Conservation (phyloP, 1,140 invertebrate species). For the Plutomurus gul region DNA sequence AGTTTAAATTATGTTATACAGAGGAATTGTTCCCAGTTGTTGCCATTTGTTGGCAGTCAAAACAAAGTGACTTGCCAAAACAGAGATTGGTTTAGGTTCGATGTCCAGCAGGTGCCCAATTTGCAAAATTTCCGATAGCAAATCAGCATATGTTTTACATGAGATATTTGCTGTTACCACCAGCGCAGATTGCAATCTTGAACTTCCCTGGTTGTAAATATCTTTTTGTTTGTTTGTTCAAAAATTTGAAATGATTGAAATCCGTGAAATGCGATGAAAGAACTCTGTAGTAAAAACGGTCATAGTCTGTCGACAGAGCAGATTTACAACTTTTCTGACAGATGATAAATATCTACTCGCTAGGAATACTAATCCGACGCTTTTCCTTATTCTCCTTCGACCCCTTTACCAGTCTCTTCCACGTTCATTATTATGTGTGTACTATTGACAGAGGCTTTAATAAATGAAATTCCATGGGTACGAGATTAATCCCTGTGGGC, state of each 20-base stretch:
- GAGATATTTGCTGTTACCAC: no score
- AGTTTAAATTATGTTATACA: constrained; percentile 4
- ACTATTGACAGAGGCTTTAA: no score
- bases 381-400: background rate
- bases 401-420: background rate
- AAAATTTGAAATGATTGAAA: constrained; percentile 38
- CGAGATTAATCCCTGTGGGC: no score
- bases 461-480: no score
- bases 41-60: constrained; percentile 38
- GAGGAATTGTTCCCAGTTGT: constrained; percentile 40
- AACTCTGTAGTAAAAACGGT: background rate
- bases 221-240: constrained; percentile 37
- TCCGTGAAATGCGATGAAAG: background rate
- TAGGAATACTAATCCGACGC: background rate
- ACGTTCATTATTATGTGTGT: background rate
- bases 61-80: constrained; percentile 39
- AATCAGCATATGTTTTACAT: background rate
- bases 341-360: background rate
- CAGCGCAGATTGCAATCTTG: constrained; percentile 4
- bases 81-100: constrained; percentile 25
- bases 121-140: background rate
- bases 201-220: constrained; percentile 17
- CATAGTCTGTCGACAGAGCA: background rate
- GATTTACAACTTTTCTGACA: background rate
- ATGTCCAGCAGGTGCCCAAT: constrained; percentile 34